Evolutionary conservation across 1,140 invertebrate species (phyloP), one percentile per base, ranked within the genome.

Genomic region (Frieseomelitta varia): DNA sequence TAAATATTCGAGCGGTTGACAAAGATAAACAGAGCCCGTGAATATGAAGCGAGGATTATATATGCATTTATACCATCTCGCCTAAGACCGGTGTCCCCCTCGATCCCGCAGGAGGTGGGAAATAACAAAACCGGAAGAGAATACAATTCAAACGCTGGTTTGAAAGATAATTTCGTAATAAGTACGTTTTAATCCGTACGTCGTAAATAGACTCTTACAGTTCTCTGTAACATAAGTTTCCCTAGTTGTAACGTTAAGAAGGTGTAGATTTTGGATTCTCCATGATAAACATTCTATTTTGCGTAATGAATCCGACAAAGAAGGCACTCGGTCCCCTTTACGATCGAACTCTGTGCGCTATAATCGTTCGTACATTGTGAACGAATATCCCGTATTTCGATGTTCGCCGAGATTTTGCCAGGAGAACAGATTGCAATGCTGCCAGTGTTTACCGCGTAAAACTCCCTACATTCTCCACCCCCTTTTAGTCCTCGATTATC

Each of bases 291-390:
- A 88, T 91, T 91, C 80, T 86, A 87, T 87, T 79, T 89, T 89
- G 84, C 85, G 89, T 88, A 89, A 92, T 91, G 82, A 92, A 80
- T 86, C 63, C 87, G 81, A 75, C 14, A 19, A 85, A 87, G 94
- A 95, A 95, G 94, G 91, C 94, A 95, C 93, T 91, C 94, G 93
- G 93, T 95, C 94, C 94, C 94, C 94, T 94, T 94, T 95, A 95
- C 94, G 91, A 91, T 90, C 84, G 93, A 94, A 94, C 93, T 94
- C 93, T 90, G 91, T 92, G 86, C 93, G 93, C 90, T 89, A 92
- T 94, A 94, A 90, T 92, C 86, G 88, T 90, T 91, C 85, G 79
- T 79, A 68, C 39, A 51, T 71, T 71, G 78, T 63, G 69, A 91
- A 92, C 88, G 91, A 91, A 81, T 93, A 94, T 94, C 92, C 90